Conservation (phyloP, 2,888 invertebrate species). For the Ethmia dodecea region DNA sequence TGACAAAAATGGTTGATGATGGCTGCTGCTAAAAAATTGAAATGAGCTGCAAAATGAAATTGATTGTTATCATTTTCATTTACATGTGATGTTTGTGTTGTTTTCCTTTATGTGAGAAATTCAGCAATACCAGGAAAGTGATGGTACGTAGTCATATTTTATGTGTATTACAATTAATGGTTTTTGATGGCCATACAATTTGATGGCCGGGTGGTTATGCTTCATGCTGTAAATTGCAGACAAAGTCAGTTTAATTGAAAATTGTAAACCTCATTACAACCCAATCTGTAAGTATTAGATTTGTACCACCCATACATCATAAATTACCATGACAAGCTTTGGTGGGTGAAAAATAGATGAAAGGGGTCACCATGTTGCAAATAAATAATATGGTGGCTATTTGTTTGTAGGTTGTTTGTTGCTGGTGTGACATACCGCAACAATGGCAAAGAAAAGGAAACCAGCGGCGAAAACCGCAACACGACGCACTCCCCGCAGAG, state of each 20-base stretch:
- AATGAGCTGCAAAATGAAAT: constrained; percentile 36
- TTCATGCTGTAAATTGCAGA: no score
- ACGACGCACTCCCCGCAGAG: constrained; percentile 56
- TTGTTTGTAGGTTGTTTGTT: constrained; percentile 47
- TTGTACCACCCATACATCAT: no score
- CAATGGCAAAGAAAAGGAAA: constrained; percentile 68
- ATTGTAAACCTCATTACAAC: no score
- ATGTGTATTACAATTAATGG: constrained; percentile 8
- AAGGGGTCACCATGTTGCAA: constrained; percentile 51
- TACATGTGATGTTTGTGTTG: constrained; percentile 30
- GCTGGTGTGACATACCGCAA: constrained; percentile 27
- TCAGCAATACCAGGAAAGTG: constrained; percentile 34
- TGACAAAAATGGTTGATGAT: no score
- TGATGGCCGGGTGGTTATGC: constrained; percentile 58
- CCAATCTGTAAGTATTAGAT: neutral
- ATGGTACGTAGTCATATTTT: constrained; percentile 42
- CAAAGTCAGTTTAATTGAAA: no score
- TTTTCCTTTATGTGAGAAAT: constrained; percentile 25
- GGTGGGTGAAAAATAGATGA: constrained; percentile 46
- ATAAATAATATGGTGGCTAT: constrained; percentile 19
- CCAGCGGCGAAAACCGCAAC: constrained; percentile 45
- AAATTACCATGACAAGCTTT: constrained; percentile 55
- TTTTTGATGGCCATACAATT: constrained; percentile 37
- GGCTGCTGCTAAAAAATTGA: no score
- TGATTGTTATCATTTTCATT: constrained; percentile 24